These are phyloP conservation scores for Sarcophaga variegata DNA, from an alignment of 2,888 invertebrate genomes.

Conservation along the genomic window DNA sequence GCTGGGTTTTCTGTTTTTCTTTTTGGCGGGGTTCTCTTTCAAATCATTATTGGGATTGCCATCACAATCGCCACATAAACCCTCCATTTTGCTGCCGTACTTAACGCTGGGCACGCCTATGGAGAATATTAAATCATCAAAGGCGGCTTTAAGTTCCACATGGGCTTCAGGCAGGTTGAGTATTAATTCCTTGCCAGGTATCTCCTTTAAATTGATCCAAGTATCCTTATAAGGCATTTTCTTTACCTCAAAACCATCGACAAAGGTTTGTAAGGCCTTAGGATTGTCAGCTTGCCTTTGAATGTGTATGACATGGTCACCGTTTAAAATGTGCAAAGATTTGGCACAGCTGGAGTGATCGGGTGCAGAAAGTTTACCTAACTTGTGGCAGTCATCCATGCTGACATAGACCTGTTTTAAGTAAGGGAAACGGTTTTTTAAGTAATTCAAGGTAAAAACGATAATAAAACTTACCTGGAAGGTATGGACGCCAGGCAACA, in stretches of 20 bases:
- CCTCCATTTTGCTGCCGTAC: conserved; percentile 88
- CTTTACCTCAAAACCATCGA: conserved; percentile 79
- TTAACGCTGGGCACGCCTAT: conserved; percentile 88
- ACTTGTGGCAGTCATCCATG: conserved; percentile 86
- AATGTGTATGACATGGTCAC: conserved; percentile 85
- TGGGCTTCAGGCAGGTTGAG: conserved; percentile 87
- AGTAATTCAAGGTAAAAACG: conserved; percentile 43
- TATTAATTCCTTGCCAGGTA: conserved; percentile 85
- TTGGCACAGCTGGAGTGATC: conserved; percentile 85
- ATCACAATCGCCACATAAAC: conserved; percentile 90
- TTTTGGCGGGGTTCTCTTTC: conserved; percentile 82
- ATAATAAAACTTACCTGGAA: conserved; percentile 75
- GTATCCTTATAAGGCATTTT: conserved; percentile 83
- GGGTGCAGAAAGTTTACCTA: conserved; percentile 72
- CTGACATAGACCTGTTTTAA: conserved; percentile 85
- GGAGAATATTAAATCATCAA: conserved; percentile 83
- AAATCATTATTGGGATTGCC: conserved; percentile 84
- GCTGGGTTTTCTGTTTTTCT: conserved; percentile 73
- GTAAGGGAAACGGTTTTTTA: conserved; percentile 83
- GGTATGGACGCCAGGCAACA: conserved; percentile 82
- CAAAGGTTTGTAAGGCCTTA: conserved; percentile 77
- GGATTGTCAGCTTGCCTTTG: conserved; percentile 80
- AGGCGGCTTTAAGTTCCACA: conserved; percentile 84
- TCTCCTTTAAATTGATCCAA: conserved; percentile 85
- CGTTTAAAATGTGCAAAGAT: conserved; percentile 86